Evolutionary conservation across 2,888 invertebrate genomes (phyloP), one percentile per base, ranked within the genome.

Genomic region (Eulithis testata): DNA sequence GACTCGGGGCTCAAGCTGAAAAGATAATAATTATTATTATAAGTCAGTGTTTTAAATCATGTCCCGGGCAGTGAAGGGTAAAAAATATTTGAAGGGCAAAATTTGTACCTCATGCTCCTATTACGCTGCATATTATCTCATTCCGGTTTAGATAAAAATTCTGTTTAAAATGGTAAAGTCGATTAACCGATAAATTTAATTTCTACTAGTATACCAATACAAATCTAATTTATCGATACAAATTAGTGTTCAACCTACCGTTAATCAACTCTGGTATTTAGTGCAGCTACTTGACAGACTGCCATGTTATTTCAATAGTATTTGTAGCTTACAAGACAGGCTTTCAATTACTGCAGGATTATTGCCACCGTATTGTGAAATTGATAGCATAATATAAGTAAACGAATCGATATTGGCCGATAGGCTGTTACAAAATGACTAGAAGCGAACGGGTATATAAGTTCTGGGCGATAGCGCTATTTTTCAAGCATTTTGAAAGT

Each of bases 201-300:
- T 31, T 31, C 5, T 31, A 31, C 6, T 31, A 4, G 31, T 40
- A 8, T 9, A 40, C 37, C 45, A 45, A 11, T 12, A 47, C 12
- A 47, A 47, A 47, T 6, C 12, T 47, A 14, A 12, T 4, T 14
- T 12, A 47, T 14, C 60, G 45, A 60, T 60, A 68, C 67, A 71
- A 66, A 68, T 69, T 66, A 49, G 62, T 65, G 51, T 51, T 51
- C 70, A 59, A 62, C 31, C 27, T 63, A 65, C 65, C 73, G 75
- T 75, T 71, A 77, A 78, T 81, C 76, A 76, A 62, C 65, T 68
- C 66, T 45, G 52, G 63, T 74, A 76, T 77, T 79, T 74, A 76
- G 76, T 76, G 68, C 73, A 71, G 47, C 61, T 60, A 72, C 67
- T 64, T 72, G 75, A 77, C 72, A 72, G 37, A 60, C 60, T 68